A percentile compares a stretch with the other conserved stretches of the same genome.
phyloP scores from a whole-genome alignment of 2,797 vertebrate genomes.

The Siniperca undulata region DNA sequence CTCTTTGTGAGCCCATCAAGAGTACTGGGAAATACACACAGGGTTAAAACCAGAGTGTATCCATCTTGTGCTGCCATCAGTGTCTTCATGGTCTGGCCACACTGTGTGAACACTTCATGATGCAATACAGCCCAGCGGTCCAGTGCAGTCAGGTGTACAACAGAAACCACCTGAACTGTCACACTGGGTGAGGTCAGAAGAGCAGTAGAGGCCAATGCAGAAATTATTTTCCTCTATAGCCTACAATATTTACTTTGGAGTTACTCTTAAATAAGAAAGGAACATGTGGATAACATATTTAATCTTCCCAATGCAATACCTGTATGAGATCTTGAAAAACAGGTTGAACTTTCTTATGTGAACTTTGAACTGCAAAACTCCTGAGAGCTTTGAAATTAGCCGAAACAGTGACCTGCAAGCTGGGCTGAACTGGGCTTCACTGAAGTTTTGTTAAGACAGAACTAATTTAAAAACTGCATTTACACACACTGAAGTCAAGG shows the following conservation, averaged over 20 bases:
- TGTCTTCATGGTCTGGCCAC: background rate
- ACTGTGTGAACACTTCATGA: background rate
- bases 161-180: background rate
- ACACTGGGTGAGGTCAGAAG: background rate
- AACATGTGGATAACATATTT: background rate
- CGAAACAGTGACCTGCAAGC: background rate
- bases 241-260: background rate
- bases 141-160: background rate
- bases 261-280: background rate
- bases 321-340: background rate
- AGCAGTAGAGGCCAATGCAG: background rate
- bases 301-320: background rate
- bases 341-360: background rate
- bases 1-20: no score
- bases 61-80: background rate
- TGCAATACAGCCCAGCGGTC: background rate
- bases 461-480: slow-evolving; percentile 2
- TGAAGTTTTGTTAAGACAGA: background rate
- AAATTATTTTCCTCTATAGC: background rate
- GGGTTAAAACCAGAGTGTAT: background rate
- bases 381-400: background rate
- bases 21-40: background rate
- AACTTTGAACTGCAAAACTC: background rate
- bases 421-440: no score
- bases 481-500: slow-evolving; percentile 9